These are phyloP conservation scores for Sebastes oblongus DNA, from an alignment of 2,797 vertebrate genomes.

Conservation along the genomic window DNA sequence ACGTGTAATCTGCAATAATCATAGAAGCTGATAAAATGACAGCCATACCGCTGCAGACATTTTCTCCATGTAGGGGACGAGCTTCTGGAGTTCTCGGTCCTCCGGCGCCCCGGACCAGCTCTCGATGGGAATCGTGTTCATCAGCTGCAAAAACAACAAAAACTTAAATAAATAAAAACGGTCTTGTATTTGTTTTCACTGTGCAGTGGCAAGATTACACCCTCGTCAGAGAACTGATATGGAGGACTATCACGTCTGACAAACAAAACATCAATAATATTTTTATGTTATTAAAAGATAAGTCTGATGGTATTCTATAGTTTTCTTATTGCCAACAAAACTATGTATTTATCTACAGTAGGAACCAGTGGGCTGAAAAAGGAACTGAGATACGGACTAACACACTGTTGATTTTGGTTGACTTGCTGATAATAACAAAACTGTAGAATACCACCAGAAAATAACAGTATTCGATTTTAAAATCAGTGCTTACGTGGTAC, in stretches of 20 bases:
- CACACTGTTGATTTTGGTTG: neutral
- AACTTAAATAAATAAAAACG: neutral
- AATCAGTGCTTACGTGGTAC: constrained; percentile 75
- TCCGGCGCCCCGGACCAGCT: constrained; percentile 77
- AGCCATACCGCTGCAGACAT: constrained; percentile 77
- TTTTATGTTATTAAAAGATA: neutral
- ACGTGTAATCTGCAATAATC: neutral
- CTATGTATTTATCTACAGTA: neutral
- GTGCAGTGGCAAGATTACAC: neutral
- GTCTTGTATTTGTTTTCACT: neutral
- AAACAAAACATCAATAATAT: neutral
- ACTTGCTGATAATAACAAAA: neutral
- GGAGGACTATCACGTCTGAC: neutral
- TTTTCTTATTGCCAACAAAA: neutral
- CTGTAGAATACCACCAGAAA: neutral
- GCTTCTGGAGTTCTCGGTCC: constrained; percentile 83
- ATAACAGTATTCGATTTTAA: neutral
- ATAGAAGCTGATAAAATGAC: neutral
- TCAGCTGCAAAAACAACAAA: constrained; percentile 70
- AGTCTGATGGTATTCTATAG: neutral
- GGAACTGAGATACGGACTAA: neutral
- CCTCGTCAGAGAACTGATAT: neutral
- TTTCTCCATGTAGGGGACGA: constrained; percentile 80
- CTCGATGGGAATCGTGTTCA: constrained; percentile 83
- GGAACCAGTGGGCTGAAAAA: neutral